phyloP scores from a whole-genome alignment of 2,113 vertebrate genomes.

The Oreamnos americanus region DNA sequence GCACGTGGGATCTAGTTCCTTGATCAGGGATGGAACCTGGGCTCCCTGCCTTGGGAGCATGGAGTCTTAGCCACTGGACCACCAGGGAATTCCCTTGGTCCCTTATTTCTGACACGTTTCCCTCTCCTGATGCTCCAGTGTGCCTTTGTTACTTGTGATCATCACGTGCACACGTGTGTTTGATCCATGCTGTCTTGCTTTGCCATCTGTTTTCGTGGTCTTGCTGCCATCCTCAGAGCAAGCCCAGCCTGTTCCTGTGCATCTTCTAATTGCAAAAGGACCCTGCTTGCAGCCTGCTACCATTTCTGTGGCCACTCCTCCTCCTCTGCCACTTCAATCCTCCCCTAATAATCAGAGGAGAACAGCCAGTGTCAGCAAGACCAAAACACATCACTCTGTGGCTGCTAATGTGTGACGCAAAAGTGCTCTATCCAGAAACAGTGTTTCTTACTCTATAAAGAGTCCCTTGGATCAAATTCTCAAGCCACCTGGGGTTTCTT shows the following conservation, averaged over 20 bases:
- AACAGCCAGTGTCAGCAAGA: not conserved
- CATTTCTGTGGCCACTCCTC: not conserved
- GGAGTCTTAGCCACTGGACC: not conserved
- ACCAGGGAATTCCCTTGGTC: not conserved
- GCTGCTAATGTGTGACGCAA: not conserved
- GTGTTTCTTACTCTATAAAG: not conserved
- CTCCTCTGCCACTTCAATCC: not conserved
- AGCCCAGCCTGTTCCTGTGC: fast-evolving
- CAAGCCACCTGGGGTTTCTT: not conserved
- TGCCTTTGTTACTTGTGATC: not conserved
- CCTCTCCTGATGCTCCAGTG: not conserved
- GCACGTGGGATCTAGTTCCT: not conserved
- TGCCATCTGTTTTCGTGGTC: not conserved
- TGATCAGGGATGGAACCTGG: not conserved
- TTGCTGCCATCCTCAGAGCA: not conserved
- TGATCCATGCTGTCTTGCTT: not conserved
- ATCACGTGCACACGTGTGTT: not conserved
- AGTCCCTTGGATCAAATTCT: not conserved
- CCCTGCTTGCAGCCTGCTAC: fast-evolving
- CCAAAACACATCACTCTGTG: not conserved
- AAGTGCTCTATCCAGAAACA: not conserved
- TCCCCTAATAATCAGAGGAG: not conserved
- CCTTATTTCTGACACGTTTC: not conserved
- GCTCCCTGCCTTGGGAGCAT: not conserved
- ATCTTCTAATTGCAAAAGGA: not conserved